Evolutionary conservation across 2,113 vertebrate species (phyloP).

Genomic region (Puma concolor): DNA sequence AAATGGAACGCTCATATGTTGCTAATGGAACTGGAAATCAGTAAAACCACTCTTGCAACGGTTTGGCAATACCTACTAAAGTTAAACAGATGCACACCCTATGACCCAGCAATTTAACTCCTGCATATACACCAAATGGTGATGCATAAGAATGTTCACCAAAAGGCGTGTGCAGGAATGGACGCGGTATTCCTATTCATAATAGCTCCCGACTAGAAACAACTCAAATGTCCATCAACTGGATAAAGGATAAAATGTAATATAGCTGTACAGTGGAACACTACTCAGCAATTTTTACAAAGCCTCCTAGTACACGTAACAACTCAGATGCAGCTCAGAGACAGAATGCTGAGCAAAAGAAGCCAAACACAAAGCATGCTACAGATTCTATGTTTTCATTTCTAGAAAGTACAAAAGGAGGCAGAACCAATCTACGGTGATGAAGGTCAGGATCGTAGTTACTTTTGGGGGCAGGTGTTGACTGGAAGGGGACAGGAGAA

Average conservation of each 20-base stretch:
- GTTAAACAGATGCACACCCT: not conserved
- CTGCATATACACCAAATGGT: not conserved
- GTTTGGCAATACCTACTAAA: not conserved
- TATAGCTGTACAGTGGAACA: not conserved
- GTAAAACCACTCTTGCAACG: conserved; percentile 2
- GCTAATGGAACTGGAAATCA: not conserved
- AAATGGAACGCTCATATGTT: not conserved
- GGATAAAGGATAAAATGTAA: not conserved
- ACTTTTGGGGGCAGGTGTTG: not conserved
- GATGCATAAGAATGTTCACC: not conserved
- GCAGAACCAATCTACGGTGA: not conserved
- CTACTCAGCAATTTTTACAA: not conserved
- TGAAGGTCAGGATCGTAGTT: not conserved
- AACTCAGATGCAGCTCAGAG: not conserved
- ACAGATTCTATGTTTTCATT: not conserved
- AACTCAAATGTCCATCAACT: not conserved
- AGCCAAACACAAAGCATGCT: not conserved
- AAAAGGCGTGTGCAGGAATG: not conserved
- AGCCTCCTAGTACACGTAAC: not conserved
- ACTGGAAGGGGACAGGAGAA: not conserved
- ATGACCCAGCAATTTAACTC: not conserved
- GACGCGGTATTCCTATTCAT: not conserved
- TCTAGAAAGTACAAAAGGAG: not conserved
- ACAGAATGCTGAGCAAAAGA: not conserved
- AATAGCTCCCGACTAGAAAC: conserved; percentile 21